These are phyloP conservation scores for Grus americana DNA, from an alignment of 2,113 vertebrate species.

Conservation along the genomic window DNA sequence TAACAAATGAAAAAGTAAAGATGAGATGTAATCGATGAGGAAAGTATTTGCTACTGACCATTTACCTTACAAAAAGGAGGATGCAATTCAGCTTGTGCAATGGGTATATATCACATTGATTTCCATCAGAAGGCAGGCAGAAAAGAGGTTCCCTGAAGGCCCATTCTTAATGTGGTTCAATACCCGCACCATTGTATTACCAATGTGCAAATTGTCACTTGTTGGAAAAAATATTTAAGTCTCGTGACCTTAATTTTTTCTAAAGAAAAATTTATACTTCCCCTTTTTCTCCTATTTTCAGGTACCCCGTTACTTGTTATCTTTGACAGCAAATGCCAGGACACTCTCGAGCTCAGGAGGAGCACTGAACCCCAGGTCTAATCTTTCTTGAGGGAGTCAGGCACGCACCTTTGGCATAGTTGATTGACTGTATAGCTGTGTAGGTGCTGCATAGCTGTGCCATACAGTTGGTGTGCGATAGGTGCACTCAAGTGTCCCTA, in stretches of 20 bases:
- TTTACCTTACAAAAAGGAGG: slow-evolving; percentile 5
- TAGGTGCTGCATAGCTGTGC: background rate
- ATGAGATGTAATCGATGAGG: background rate
- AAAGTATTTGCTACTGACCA: background rate
- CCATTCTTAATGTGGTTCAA: background rate
- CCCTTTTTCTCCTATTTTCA: background rate
- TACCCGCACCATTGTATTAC: background rate
- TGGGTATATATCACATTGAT: background rate
- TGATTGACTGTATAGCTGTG: background rate
- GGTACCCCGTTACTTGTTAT: background rate
- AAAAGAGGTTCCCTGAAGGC: background rate
- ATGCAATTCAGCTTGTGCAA: background rate
- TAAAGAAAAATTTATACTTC: background rate
- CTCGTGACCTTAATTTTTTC: background rate
- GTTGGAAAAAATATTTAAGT: background rate
- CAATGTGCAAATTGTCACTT: background rate
- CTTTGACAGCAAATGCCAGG: background rate
- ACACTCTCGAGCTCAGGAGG: background rate
- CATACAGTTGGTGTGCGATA: background rate
- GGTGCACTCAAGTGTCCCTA: background rate
- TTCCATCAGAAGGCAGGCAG: background rate
- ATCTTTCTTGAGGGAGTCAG: background rate
- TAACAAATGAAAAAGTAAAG: background rate
- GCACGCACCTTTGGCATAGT: background rate
- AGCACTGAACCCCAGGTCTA: background rate